Evolutionary conservation across 2,888 invertebrate species (phyloP), one percentile per base, ranked within the genome.

Genomic region (Acrobasis consociella): DNA sequence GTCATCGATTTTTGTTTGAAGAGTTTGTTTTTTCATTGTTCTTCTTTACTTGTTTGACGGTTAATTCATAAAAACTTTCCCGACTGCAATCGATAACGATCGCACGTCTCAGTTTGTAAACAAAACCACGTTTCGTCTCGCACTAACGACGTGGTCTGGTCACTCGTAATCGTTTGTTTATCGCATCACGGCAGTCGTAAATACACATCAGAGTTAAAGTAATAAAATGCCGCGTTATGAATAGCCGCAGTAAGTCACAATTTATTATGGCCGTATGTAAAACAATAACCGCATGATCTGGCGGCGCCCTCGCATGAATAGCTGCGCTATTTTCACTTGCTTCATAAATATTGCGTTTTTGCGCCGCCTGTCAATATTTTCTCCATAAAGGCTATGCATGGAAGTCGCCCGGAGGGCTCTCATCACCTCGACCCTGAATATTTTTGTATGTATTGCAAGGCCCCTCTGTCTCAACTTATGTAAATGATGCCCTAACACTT

Each of bases 1-100:
- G 91, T 90, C 92, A 93, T 93, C 93, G 93, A 93, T 93, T 93
- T 93, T 93, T 93, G 91, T 93, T 93, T 91, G 89, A 90, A 85
- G 88, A 91, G 88, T 92, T 93, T 93, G 91, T 92, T 92, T 92
- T 90, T 92, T 91, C 91, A 90, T 91, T 91, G 91, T 91, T 91
- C 91, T 93, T 91, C 91, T 92, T 91, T 91, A 91, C 91, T 93
- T 93, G 91, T 93, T 93, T 92, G 91, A 90, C 91, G 89, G 89
- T 91, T 92, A 91, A 93, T 93, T 92, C 92, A 91, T 91, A 91
- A 90, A 91, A 92, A 91, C 88, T 91, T 91, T 86, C 74, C 86
- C 88, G 89, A 82, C 90, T 81, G 86, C 85, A 87, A 90, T 90
- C 91, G 87, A 92, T 91, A 86, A 78, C 79, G 77, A 79, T 80